Percentiles rank a stretch among this genome's conserved stretches.
Evolutionary conservation across 2,888 invertebrate genomes (phyloP).

Genomic region (Cheilosia scutellata): DNA sequence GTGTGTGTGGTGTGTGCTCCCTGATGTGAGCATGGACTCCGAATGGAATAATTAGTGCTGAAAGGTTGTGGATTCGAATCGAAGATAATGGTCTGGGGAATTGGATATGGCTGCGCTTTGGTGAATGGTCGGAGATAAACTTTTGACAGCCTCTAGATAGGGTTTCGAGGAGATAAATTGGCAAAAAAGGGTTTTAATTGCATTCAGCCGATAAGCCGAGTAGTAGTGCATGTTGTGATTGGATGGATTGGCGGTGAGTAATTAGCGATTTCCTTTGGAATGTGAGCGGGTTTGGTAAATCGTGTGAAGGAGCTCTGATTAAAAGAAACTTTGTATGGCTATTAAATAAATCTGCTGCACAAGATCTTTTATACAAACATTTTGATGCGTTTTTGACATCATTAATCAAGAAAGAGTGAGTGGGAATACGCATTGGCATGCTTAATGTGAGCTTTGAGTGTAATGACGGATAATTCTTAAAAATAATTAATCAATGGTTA

Average conservation of each 20-base stretch:
- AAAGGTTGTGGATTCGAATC: slow-evolving; percentile 69
- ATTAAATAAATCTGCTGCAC: too few species aligned
- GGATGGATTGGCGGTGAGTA: slow-evolving; percentile 49
- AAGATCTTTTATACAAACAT: too few species aligned
- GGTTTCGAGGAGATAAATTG: slow-evolving; percentile 54
- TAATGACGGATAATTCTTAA: too few species aligned
- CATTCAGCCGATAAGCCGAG: slow-evolving; percentile 50
- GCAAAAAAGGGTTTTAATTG: slow-evolving; percentile 70
- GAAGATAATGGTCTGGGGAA: slow-evolving; percentile 54
- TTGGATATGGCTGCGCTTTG: slow-evolving; percentile 34
- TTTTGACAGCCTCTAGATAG: slow-evolving; percentile 65
- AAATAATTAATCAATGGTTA: too few species aligned
- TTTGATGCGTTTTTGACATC: too few species aligned
- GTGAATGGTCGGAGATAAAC: slow-evolving; percentile 65
- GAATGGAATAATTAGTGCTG: slow-evolving; percentile 75
- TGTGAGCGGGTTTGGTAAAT: neutral
- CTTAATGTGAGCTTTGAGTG: too few species aligned
- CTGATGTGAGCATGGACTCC: slow-evolving; percentile 15
- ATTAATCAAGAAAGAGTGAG: too few species aligned
- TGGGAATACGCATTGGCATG: too few species aligned
- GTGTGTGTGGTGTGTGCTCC: slow-evolving; percentile 2
- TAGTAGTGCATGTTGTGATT: slow-evolving; percentile 24
- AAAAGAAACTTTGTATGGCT: too few species aligned
- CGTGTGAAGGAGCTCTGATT: too few species aligned
- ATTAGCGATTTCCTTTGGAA: slow-evolving; percentile 30